Evolutionary conservation across 2,113 vertebrate genomes (phyloP), one percentile per base, ranked within the genome.

Genomic region (Deroptyus accipitrinus): DNA sequence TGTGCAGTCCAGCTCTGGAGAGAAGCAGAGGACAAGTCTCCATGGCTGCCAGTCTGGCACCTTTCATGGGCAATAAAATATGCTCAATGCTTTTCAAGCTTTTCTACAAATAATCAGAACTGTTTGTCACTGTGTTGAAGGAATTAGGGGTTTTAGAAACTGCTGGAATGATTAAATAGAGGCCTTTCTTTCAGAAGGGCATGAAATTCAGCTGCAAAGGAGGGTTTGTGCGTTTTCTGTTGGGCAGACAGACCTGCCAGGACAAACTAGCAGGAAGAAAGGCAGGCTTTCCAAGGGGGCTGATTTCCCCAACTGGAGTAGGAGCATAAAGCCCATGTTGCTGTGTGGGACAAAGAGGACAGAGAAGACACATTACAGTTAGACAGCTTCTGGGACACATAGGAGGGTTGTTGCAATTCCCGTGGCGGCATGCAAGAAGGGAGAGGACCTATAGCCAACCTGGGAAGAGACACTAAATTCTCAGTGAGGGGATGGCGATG

Each of bases 41-140:
- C 70, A 64, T 80, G 77, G 63, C 77, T 89, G 90, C 90, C 81
- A 73, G 78, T 49, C 88, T 94, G 94, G 80, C 96, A 94, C 74
- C 80, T 94, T 94, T 79, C 62, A 46, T 30, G 69, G 37, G 57
- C 78, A 92, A 94, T 85, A 94, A 95, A 95, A 95, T 73, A 84
- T 23, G 6, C 77, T 92, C 73, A 79, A 46, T 0, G 41, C 70
- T 96, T 95, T 92, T 94, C 90, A 96, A 86, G 90, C 88, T 93
- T 94, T 97, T 94, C 88, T 87, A 41, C 90, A 86, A 96, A 96
- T 93, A 92, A 76, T 92, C 88, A 89, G 88, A 93, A 88, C 81
- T 76, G 91, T 96, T 96, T 95, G 95, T 95, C 63, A 59, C 94
- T 94, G 24, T 54, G 77, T 57, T 91, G 88, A 92, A 96, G 82